These are phyloP conservation scores for Palythoa grandiflora DNA, from an alignment of 92 coral and sea anemone genomes.

Conservation along the genomic window DNA sequence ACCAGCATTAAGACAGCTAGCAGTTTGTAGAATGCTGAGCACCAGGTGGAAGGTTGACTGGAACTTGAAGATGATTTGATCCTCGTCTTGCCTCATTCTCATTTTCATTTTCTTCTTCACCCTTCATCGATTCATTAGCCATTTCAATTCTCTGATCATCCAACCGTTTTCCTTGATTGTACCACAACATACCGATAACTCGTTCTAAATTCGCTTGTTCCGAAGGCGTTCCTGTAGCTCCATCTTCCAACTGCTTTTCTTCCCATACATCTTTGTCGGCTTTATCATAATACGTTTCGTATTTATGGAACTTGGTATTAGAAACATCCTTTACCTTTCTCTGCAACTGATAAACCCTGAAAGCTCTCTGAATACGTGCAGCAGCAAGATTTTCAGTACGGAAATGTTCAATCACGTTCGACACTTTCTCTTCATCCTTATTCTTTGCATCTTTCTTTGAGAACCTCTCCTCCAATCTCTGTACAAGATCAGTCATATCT, in stretches of 20 bases:
- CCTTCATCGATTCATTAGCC: conserved; percentile 46
- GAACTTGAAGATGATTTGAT: conserved; percentile 45
- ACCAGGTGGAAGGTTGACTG: conserved; percentile 31
- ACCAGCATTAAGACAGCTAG: conserved; percentile 20
- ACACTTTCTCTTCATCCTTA: conserved; percentile 65
- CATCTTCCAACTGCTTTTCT: conserved; percentile 76
- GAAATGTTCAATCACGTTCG: conserved; percentile 67
- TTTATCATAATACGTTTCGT: conserved; percentile 67
- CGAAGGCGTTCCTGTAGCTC: conserved; percentile 45
- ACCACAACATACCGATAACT: conserved; percentile 90
- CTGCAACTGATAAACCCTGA: conserved; percentile 77
- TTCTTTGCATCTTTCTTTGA: conserved; percentile 64
- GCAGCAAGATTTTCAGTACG: conserved; percentile 76
- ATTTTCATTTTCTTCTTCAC: conserved; percentile 50
- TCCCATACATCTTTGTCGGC: conserved; percentile 84
- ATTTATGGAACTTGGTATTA: conserved; percentile 79
- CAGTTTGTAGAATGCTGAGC: conserved; percentile 36
- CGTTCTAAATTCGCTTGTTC: conserved; percentile 68
- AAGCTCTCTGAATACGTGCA: conserved; percentile 79
- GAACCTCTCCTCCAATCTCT: conserved; percentile 80
- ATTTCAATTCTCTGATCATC: conserved; percentile 65
- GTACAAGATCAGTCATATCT: conserved; percentile 80
- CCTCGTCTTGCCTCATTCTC: conserved; percentile 46
- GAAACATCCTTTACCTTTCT: conserved; percentile 64
- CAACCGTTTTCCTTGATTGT: conserved; percentile 74